A percentile compares a stretch with the other conserved stretches of the same genome.
Evolutionary conservation across 92 coral and sea anemone species (phyloP).

Genomic region (Umimayanthus chanpuru): DNA sequence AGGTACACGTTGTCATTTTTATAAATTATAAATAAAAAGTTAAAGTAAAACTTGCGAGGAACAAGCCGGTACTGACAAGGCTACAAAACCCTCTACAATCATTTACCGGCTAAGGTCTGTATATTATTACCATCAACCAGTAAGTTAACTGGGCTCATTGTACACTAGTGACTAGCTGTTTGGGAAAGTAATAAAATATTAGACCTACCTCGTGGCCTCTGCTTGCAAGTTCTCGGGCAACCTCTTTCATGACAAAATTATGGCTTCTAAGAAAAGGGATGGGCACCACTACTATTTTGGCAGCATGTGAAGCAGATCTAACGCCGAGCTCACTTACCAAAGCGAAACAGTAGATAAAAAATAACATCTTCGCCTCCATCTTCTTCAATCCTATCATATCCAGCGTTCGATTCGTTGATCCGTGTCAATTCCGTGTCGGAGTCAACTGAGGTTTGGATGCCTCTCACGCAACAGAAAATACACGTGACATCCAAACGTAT

Average conservation of each 20-base stretch:
- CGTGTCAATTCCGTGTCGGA: too few species aligned
- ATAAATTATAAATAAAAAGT: too few species aligned
- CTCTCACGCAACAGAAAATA: too few species aligned
- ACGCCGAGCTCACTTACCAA: background rate
- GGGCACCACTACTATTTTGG: background rate
- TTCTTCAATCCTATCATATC: background rate
- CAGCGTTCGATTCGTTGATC: background rate
- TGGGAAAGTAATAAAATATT: background rate
- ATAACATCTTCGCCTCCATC: background rate
- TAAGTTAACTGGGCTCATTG: too few species aligned
- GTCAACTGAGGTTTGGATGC: too few species aligned
- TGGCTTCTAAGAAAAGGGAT: background rate
- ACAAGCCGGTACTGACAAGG: too few species aligned
- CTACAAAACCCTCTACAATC: too few species aligned
- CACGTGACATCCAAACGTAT: too few species aligned
- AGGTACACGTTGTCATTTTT: too few species aligned
- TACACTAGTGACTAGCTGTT: background rate
- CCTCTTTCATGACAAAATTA: background rate
- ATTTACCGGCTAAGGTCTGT: too few species aligned
- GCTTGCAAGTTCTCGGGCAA: background rate
- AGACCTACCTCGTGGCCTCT: background rate
- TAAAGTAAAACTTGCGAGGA: too few species aligned
- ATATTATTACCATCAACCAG: too few species aligned
- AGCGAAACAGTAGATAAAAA: background rate
- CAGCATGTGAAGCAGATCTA: background rate